phyloP scores from a whole-genome alignment of 2,888 invertebrate genomes.

The Ramazzottius varieornatus region DNA sequence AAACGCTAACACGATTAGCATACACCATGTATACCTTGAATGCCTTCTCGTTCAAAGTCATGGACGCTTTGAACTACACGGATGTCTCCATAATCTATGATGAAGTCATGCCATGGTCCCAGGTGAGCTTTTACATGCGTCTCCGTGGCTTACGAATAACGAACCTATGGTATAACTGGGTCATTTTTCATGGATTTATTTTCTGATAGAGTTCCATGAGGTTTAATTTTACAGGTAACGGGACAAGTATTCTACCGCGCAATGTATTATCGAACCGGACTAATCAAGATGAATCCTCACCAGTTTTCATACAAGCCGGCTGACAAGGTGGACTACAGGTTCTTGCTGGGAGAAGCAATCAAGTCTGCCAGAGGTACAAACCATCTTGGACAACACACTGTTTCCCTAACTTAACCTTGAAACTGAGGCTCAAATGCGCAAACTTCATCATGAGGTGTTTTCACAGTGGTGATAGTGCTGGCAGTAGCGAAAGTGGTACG shows the following conservation, averaged over 20 bases:
- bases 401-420: not conserved
- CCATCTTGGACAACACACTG: not conserved
- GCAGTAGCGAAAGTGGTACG: not conserved
- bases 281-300: not conserved
- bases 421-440: not conserved
- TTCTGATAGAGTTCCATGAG: not conserved
- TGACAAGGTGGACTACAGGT: not conserved
- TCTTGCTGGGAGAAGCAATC: not conserved
- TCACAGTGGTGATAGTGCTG: not conserved
- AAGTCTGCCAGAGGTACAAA: not conserved
- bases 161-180: not conserved
- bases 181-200: not conserved
- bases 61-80: conserved; percentile 1
- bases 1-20: not conserved
- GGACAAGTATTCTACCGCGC: not conserved
- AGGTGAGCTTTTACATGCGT: not conserved
- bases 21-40: not conserved
- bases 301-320: not conserved
- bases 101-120: conserved; percentile 3
- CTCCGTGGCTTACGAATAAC: not conserved
- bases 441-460: not conserved
- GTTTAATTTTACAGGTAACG: not conserved
- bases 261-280: not conserved
- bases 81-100: not conserved
- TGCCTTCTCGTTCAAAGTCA: not conserved